A percentile compares a stretch with the other conserved stretches of the same genome.
Conservation (phyloP, 2,888 invertebrate genomes). For the Epistrophe eligans region DNA sequence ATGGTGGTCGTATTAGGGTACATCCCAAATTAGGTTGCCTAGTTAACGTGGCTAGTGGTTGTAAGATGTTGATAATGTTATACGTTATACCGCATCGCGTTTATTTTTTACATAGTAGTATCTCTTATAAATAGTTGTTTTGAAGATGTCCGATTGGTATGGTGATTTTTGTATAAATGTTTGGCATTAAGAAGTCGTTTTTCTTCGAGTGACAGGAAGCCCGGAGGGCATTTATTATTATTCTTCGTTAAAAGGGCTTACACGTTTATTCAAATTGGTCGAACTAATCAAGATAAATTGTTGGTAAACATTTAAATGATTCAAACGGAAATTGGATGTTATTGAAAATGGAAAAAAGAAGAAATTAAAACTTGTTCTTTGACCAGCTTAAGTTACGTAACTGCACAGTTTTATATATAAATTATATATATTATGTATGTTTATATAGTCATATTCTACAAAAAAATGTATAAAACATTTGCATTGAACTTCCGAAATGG, state of each 20-base stretch:
- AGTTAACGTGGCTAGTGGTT: constrained; percentile 55
- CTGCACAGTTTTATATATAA: not conserved
- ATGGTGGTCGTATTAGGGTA: constrained; percentile 25
- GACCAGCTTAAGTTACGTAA: not conserved
- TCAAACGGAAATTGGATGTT: constrained; percentile 41
- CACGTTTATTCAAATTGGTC: constrained; percentile 60
- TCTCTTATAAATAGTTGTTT: constrained; percentile 24
- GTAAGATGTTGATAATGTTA: constrained; percentile 15
- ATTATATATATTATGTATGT: too few relatives aligned
- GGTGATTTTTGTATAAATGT: constrained; percentile 50
- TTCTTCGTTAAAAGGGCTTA: constrained; percentile 51
- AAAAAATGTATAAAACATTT: too few relatives aligned
- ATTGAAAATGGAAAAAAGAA: not conserved
- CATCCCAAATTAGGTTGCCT: constrained; percentile 65
- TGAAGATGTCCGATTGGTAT: constrained; percentile 28
- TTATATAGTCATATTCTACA: too few relatives aligned
- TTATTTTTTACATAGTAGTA: not conserved
- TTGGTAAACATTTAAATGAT: constrained; percentile 22
- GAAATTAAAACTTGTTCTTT: not conserved
- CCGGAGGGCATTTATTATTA: constrained; percentile 56
- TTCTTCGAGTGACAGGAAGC: constrained; percentile 52
- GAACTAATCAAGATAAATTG: constrained; percentile 58
- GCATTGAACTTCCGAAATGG: too few relatives aligned
- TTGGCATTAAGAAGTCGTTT: constrained; percentile 62
- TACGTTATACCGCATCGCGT: constrained; percentile 3